A percentile compares a stretch with the other conserved stretches of the same genome.
phyloP scores from a whole-genome alignment of 2,888 invertebrate genomes.

The Tolmerus cingulatus region DNA sequence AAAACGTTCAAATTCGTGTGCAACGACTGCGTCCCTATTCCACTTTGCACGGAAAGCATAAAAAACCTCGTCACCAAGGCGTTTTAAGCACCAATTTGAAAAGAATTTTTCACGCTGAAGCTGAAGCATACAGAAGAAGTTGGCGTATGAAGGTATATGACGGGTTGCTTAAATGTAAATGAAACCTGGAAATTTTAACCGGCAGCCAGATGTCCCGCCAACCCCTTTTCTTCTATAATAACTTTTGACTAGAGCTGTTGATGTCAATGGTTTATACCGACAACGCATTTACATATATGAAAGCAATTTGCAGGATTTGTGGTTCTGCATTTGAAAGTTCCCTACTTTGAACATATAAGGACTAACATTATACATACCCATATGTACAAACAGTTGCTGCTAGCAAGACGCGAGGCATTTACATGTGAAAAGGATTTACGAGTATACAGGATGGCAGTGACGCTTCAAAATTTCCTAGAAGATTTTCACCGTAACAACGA shows the following conservation, averaged over 20 bases:
- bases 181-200: constrained; percentile 12
- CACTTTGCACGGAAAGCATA: not conserved
- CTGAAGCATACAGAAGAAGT: not conserved
- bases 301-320: constrained; percentile 39
- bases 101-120: not conserved
- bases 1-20: not conserved
- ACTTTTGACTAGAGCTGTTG: constrained; percentile 10
- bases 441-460: constrained; percentile 16
- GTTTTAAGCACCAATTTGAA: not conserved
- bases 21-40: not conserved
- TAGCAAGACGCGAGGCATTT: not conserved
- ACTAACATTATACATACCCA: not conserved
- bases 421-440: constrained; percentile 40
- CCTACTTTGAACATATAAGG: not conserved
- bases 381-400: constrained; percentile 6
- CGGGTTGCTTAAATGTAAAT: not conserved
- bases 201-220: not conserved
- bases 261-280: constrained; percentile 29
- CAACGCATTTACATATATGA: constrained; percentile 36
- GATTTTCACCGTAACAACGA: constrained; percentile 20
- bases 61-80: not conserved
- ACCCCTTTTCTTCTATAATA: not conserved
- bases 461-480: constrained; percentile 31
- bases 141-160: not conserved
- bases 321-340: constrained; percentile 35